phyloP scores from a whole-genome alignment of 1,140 invertebrate genomes.

The Cardiocondyla obscurior region DNA sequence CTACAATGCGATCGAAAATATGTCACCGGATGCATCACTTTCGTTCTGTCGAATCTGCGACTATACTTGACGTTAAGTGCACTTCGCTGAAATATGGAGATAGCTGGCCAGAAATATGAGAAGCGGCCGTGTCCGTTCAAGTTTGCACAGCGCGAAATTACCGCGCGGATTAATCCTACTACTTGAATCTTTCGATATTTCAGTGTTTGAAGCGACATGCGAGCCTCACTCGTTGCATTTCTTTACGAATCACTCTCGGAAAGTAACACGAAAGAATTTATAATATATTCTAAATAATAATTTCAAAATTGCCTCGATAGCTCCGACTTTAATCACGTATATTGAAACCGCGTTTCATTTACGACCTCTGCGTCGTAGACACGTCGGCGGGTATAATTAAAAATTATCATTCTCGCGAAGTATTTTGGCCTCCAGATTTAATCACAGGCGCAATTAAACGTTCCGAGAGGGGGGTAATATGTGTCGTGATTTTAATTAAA shows the following conservation, averaged over 20 bases:
- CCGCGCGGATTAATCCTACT: conserved; percentile 2
- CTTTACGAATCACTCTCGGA: background rate
- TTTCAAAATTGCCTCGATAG: background rate
- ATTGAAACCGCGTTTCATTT: background rate
- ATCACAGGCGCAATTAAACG: conserved; percentile 47
- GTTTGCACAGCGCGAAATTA: conserved; percentile 44
- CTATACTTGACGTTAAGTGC: conserved; percentile 53
- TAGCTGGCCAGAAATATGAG: conserved; percentile 32
- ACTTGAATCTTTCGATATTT: background rate
- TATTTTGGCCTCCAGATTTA: conserved; percentile 48
- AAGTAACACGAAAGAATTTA: background rate
- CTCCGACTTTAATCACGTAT: background rate
- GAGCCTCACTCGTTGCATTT: background rate
- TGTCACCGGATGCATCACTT: conserved; percentile 50
- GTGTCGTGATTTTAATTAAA: conserved; percentile 56
- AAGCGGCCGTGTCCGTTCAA: conserved; percentile 31
- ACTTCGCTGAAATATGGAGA: conserved; percentile 45
- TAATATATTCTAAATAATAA: background rate
- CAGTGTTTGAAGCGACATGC: background rate
- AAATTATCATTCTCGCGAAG: conserved; percentile 46
- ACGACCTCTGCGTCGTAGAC: background rate
- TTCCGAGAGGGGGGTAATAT: conserved; percentile 39
- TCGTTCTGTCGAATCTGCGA: conserved; percentile 40
- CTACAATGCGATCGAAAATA: conserved; percentile 45
- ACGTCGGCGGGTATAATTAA: conserved; percentile 44